Conservation (phyloP, 2,888 invertebrate species). For the Bombyx huttoni region DNA sequence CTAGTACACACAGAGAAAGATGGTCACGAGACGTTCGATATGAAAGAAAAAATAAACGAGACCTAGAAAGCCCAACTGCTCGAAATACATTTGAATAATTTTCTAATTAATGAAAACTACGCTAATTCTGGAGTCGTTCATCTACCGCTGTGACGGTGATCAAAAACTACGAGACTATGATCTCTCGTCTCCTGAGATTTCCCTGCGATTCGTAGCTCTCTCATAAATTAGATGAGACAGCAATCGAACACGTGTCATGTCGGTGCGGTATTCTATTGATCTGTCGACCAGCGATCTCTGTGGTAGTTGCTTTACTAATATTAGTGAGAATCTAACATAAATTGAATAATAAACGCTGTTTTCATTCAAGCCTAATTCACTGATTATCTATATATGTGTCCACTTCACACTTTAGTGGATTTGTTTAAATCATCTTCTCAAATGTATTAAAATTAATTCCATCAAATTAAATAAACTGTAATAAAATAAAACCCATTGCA, state of each 20-base stretch:
- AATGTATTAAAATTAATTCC: neutral
- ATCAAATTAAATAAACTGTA: slow-evolving; percentile 1
- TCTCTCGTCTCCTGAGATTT: too few relatives aligned
- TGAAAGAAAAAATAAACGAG: neutral
- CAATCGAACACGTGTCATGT: too few relatives aligned
- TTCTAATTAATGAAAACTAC: too few relatives aligned
- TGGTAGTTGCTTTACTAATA: slow-evolving; percentile 20
- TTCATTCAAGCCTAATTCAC: neutral
- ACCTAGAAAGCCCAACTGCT: too few relatives aligned
- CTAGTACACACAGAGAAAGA: slow-evolving; percentile 42
- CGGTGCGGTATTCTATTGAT: neutral
- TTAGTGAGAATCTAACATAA: slow-evolving; percentile 7
- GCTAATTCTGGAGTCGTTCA: too few relatives aligned
- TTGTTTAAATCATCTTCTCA: neutral
- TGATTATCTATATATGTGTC: neutral
- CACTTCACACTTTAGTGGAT: neutral
- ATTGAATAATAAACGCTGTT: neutral
- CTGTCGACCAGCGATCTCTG: slow-evolving; percentile 27
- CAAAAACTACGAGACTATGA: too few relatives aligned
- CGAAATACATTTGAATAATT: too few relatives aligned
- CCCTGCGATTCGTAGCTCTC: too few relatives aligned
- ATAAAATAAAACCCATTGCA: slow-evolving; percentile 1
- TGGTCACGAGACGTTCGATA: slow-evolving; percentile 17
- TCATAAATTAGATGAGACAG: too few relatives aligned
- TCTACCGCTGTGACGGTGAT: too few relatives aligned